A percentile compares a stretch with the other conserved stretches of the same genome.
These are phyloP conservation scores for Montipora capitata DNA, from an alignment of 92 coral and sea anemone genomes.

Conservation along the genomic window DNA sequence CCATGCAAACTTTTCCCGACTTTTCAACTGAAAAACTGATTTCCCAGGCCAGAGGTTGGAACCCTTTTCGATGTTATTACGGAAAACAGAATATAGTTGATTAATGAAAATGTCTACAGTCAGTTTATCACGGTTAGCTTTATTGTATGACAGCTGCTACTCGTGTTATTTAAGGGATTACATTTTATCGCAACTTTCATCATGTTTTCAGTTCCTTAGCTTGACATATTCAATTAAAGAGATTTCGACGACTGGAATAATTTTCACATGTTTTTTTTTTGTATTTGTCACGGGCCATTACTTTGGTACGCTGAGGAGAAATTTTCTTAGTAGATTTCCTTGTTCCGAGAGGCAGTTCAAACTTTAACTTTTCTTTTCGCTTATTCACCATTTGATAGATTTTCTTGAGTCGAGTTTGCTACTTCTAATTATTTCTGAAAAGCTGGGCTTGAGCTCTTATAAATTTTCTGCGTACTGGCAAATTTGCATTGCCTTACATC, in stretches of 20 bases:
- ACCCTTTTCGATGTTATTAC: too few species aligned
- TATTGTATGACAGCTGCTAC: constrained; percentile 11
- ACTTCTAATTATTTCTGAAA: constrained; percentile 17
- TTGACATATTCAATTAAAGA: constrained; percentile 17
- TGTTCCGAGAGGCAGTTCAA: too few species aligned
- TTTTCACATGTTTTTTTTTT: background rate
- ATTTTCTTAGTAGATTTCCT: background rate
- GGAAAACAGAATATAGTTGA: too few species aligned
- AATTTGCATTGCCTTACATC: constrained; percentile 52
- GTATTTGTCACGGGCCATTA: background rate
- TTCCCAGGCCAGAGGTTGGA: too few species aligned
- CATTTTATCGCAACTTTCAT: constrained; percentile 15
- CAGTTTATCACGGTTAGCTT: background rate
- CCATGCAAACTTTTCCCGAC: too few species aligned
- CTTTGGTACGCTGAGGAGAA: too few species aligned
- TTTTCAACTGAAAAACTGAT: too few species aligned
- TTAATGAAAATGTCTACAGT: background rate
- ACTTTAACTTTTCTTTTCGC: too few species aligned
- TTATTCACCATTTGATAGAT: background rate
- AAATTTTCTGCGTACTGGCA: constrained; percentile 11
- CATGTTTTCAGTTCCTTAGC: constrained; percentile 7
- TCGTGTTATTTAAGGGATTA: background rate
- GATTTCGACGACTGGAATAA: background rate
- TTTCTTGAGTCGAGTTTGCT: background rate
- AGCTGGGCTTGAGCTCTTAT: background rate